A percentile compares a stretch with the other conserved stretches of the same genome.
Evolutionary conservation across 1,140 invertebrate genomes (phyloP).

Genomic region (Bacillus rossius): DNA sequence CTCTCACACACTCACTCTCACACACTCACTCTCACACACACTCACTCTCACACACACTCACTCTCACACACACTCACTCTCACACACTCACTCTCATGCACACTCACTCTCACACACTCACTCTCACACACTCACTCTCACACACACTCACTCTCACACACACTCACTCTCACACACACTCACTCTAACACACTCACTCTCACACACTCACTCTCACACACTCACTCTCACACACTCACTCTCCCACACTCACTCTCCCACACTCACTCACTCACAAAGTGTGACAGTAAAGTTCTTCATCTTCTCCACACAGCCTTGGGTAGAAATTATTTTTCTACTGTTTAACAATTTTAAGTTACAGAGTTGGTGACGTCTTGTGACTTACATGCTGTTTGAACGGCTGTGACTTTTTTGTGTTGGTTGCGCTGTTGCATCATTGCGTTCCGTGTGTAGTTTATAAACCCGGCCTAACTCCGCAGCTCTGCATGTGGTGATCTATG

Average conservation of each 20-base stretch:
- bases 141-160: not conserved
- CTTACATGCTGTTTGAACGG: too few relatives aligned
- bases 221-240: not conserved
- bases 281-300: too few relatives aligned
- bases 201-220: not conserved
- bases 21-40: not conserved
- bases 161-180: not conserved
- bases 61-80: not conserved
- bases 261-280: not conserved
- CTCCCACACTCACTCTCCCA: not conserved
- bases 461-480: too few relatives aligned
- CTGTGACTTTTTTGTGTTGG: too few relatives aligned
- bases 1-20: too few relatives aligned
- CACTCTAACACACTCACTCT: not conserved
- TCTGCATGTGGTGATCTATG: too few relatives aligned
- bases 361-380: too few relatives aligned
- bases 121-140: not conserved
- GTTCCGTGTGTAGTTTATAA: too few relatives aligned
- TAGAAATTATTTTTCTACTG: too few relatives aligned
- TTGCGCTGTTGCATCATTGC: too few relatives aligned
- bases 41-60: not conserved
- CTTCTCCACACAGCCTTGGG: too few relatives aligned
- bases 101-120: not conserved
- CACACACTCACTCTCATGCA: not conserved
- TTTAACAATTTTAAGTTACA: too few relatives aligned